Conservation (phyloP, 2,797 vertebrate genomes). For the Rhinogobio ventralis region DNA sequence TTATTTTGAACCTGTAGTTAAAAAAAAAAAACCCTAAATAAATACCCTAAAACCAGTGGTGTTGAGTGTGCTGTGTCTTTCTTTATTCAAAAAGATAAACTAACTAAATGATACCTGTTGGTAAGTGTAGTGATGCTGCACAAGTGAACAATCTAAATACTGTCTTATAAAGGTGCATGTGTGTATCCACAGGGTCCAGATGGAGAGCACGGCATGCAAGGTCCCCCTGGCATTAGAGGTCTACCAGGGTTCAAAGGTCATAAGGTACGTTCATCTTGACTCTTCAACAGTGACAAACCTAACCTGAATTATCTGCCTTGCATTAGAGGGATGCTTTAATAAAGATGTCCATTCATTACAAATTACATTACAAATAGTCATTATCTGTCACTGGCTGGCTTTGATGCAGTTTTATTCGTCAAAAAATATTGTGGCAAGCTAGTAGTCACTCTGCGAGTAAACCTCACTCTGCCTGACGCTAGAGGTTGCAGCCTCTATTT, state of each 20-base stretch:
- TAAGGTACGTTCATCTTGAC: slow-evolving; percentile 61
- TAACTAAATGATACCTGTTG: neutral
- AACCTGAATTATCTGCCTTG: neutral
- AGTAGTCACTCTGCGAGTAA: no score
- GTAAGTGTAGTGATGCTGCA: neutral
- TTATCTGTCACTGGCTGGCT: neutral
- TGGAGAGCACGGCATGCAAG: slow-evolving; percentile 66
- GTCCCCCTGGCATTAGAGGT: slow-evolving; percentile 66
- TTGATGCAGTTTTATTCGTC: neutral
- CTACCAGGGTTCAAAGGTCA: slow-evolving; percentile 67
- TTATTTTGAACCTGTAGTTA: neutral
- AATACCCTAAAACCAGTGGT: neutral
- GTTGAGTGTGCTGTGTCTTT: neutral
- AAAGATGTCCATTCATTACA: neutral
- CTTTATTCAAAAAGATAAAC: neutral
- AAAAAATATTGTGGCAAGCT: neutral
- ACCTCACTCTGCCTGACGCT: no score
- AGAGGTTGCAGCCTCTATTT: no score
- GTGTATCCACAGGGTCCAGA: slow-evolving; percentile 55
- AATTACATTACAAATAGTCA: neutral
- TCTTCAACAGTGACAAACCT: neutral
- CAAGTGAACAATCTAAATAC: neutral
- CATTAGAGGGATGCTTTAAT: neutral
- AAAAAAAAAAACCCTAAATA: no score
- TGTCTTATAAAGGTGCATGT: neutral